Evolutionary conservation across 2,797 vertebrate genomes (phyloP).

Genomic region (Sebastes steindachneri): DNA sequence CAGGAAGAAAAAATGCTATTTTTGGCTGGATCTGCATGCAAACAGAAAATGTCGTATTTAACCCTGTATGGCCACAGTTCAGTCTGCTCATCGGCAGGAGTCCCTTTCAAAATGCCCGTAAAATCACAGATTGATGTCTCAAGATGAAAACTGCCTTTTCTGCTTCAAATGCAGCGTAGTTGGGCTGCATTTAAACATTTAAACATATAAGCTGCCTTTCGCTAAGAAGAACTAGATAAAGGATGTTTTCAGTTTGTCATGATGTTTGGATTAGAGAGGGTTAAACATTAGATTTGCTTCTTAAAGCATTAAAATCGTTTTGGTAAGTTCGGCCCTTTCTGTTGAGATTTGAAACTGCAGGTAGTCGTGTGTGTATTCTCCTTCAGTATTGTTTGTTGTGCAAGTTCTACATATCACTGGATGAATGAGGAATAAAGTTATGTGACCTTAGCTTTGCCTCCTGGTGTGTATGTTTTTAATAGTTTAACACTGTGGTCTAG

Average conservation of each 20-base stretch:
- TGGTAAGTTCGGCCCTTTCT: slow-evolving; percentile 8
- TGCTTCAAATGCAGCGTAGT: not conserved
- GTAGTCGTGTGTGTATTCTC: slow-evolving; percentile 50
- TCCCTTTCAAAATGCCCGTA: not conserved
- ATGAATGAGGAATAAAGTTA: slow-evolving; percentile 76
- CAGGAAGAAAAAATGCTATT: slow-evolving; percentile 2
- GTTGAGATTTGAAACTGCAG: slow-evolving; percentile 36
- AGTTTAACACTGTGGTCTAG: not conserved
- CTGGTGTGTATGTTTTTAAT: not conserved
- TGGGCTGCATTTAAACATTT: not conserved
- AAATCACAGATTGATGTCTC: too few species aligned
- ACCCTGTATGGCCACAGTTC: not conserved
- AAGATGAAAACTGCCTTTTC: not conserved
- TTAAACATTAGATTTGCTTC: slow-evolving; percentile 4
- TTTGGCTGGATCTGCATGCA: slow-evolving; percentile 37
- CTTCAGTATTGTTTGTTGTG: slow-evolving; percentile 68
- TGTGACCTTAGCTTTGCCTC: slow-evolving; percentile 26
- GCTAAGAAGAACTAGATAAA: not conserved
- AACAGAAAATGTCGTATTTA: slow-evolving; percentile 19
- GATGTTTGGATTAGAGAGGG: not conserved
- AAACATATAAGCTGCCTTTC: not conserved
- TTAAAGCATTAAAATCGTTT: slow-evolving; percentile 1
- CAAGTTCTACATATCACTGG: slow-evolving; percentile 58
- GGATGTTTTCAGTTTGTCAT: not conserved
- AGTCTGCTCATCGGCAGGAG: not conserved